These are phyloP conservation scores for Gulo gulo DNA, from an alignment of 2,113 vertebrate species.

Conservation along the genomic window DNA sequence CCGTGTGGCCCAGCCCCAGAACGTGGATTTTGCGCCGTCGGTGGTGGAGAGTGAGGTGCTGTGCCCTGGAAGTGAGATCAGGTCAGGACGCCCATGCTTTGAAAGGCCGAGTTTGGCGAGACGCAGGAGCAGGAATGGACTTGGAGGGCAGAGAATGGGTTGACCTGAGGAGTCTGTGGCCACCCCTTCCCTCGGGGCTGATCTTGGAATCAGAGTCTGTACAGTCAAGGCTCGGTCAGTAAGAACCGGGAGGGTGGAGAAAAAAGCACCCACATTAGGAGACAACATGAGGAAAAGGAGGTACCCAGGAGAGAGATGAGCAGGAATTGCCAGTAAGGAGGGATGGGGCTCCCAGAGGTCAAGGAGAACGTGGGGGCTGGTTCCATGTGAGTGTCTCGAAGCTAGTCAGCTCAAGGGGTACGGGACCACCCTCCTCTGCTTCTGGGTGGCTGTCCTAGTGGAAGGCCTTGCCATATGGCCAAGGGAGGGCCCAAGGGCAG, in stretches of 20 bases:
- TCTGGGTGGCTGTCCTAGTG: neutral
- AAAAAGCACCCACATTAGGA: neutral
- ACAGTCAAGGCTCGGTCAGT: neutral
- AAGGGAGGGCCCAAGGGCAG: neutral
- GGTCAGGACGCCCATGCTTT: neutral
- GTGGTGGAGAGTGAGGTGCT: neutral
- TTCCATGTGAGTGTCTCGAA: neutral
- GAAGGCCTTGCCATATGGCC: neutral
- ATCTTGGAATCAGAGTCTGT: neutral
- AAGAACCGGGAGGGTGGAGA: neutral
- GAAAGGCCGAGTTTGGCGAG: neutral
- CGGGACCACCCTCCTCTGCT: neutral
- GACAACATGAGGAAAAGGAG: neutral
- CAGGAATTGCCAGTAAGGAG: neutral
- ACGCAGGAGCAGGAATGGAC: neutral
- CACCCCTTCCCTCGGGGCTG: neutral
- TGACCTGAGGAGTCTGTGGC: neutral
- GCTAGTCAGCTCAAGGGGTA: neutral
- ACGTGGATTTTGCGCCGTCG: too few relatives aligned
- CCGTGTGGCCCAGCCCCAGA: neutral
- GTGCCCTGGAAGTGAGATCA: neutral
- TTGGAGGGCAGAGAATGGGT: neutral
- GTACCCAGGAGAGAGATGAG: neutral
- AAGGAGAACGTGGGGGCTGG: neutral
- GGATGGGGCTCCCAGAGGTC: neutral